Evolutionary conservation across 2,113 vertebrate species (phyloP), one percentile per base, ranked within the genome.

Genomic region (Odocoileus virginianus): DNA sequence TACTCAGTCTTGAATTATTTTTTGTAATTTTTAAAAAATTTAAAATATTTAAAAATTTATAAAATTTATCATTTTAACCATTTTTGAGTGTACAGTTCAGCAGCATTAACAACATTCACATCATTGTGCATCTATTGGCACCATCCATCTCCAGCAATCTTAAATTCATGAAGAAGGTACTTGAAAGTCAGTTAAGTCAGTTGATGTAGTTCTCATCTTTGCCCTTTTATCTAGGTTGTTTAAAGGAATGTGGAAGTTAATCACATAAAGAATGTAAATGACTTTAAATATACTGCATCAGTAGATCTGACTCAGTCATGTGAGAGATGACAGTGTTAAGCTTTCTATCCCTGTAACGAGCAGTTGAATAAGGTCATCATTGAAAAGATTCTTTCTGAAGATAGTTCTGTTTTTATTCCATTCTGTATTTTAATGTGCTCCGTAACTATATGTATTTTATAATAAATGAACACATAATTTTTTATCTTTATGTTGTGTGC

Each of bases 201-300:
- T 61, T 81, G 43, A 60, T 55, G 5, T 52, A 89, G 57, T 60
- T 96, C n/a, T 93, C 50, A 71, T 78, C 57, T 82, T 81, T 82
- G 11, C 47, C 19, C 33, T 88, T 76, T 85, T 58, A 87, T 79
- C 36, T 57, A 79, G 61, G 15, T 54, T 79, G 89, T 85, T 89
- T 84, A 96, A 91, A 88, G 45, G 33, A 86, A 87, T 88, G 25
- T 90, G 23, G 76, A 91, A 85, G 12, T 92, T 87, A 92, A 76
- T 81, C 71, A 83, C 6, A 43, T 91, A 55, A 71, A n/a, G 36
- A 88, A 61, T 57, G 23, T 92, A 57, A 87, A 78, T 97, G 54
- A 85, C 33, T 92, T 23, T n/a, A 52, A 86, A 81, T 61, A 40
- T 15, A 67, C 28, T 33, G 1, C 3, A 64, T 52, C 8, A 43